Evolutionary conservation across 2,797 vertebrate species (phyloP).

Genomic region (Astyanax mexicanus): DNA sequence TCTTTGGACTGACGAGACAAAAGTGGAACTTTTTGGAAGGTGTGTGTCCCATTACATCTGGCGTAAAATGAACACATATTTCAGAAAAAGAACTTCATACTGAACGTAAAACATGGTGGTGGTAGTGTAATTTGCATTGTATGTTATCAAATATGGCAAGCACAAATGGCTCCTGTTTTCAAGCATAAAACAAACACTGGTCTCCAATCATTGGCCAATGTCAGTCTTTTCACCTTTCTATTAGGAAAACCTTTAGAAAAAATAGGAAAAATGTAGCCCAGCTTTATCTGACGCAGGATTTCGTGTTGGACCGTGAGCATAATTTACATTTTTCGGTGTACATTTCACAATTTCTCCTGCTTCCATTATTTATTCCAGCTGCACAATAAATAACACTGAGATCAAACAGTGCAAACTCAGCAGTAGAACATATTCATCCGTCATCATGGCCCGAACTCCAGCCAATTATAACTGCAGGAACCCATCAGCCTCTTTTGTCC

Average conservation of each 20-base stretch:
- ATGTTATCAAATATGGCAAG: too few relatives aligned
- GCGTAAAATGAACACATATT: too few relatives aligned
- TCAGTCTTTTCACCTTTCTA: too few relatives aligned
- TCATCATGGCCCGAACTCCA: constrained; percentile 44
- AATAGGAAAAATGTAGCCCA: constrained; percentile 37
- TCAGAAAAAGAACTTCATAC: too few relatives aligned
- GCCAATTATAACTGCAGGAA: constrained; percentile 43
- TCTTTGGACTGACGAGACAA: too few relatives aligned
- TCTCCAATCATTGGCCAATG: too few relatives aligned
- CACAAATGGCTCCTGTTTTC: too few relatives aligned
- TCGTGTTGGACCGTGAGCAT: constrained; percentile 2
- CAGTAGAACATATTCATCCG: constrained; percentile 53
- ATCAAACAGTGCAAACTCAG: constrained; percentile 41
- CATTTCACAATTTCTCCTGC: constrained; percentile 39
- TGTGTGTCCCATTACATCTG: too few relatives aligned
- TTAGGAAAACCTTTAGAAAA: constrained; percentile 8
- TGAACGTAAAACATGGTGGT: too few relatives aligned
- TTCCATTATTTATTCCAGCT: constrained; percentile 41
- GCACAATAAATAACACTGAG: constrained; percentile 11
- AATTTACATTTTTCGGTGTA: constrained; percentile 39
- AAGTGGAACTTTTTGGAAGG: too few relatives aligned
- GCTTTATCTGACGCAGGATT: not conserved
- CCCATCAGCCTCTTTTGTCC: constrained; percentile 4
- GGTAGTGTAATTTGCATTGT: too few relatives aligned
- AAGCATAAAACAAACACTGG: too few relatives aligned